Evolutionary conservation across 2,888 invertebrate genomes (phyloP).

Genomic region (Amorpha juglandis): DNA sequence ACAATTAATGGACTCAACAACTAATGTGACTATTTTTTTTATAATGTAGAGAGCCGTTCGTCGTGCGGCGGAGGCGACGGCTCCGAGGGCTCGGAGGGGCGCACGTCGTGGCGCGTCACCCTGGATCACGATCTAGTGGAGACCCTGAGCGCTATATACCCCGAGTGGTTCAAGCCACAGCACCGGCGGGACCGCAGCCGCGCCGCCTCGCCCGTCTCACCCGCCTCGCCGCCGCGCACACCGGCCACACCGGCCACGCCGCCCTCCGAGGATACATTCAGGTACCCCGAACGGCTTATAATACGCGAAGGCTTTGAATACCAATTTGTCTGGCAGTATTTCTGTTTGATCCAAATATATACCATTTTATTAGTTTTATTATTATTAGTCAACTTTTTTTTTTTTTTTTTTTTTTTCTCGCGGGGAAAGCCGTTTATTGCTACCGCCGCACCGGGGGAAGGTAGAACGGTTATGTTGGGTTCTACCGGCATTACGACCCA

Average conservation of each 20-base stretch:
- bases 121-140: conserved; percentile 96
- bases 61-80: conserved; percentile 90
- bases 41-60: conserved; percentile 88
- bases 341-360: background rate
- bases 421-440: no score
- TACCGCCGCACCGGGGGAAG: no score
- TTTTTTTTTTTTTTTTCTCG: no score
- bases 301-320: no score
- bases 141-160: conserved; percentile 95
- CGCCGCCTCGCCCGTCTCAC: conserved; percentile 67
- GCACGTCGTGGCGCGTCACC: conserved; percentile 95
- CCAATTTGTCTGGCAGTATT: no score
- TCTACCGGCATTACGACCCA: no score
- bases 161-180: conserved; percentile 94
- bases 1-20: background rate
- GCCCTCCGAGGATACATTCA: conserved; percentile 73
- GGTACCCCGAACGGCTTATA: conserved; percentile 44
- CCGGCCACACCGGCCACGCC: conserved; percentile 56
- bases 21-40: conserved; percentile 31
- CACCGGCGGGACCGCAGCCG: conserved; percentile 73
- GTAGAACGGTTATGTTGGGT: no score
- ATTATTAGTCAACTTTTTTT: no score
- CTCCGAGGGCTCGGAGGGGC: conserved; percentile 88
- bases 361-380: no score
- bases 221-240: conserved; percentile 63